phyloP scores from a whole-genome alignment of 2,113 vertebrate species.

The Actenoides lindsayi region DNA sequence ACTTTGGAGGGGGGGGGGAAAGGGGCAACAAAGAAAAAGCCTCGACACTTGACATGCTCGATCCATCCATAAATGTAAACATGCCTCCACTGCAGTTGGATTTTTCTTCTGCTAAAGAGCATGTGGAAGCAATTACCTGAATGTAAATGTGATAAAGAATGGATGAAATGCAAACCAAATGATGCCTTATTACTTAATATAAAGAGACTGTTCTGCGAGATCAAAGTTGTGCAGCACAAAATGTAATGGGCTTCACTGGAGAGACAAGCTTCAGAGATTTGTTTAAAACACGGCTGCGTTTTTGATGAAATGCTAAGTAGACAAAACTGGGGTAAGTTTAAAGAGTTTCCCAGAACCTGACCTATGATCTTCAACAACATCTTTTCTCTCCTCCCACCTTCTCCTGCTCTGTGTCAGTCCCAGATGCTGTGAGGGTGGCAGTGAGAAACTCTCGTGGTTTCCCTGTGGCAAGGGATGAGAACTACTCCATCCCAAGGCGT shows the following conservation, averaged over 20 bases:
- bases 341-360: conserved; percentile 6
- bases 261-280: conserved; percentile 15
- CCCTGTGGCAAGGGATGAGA: fast-evolving
- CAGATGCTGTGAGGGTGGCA: background rate
- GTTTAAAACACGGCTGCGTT: conserved; percentile 6
- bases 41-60: background rate
- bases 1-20: background rate
- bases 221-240: conserved; percentile 56
- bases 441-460: background rate
- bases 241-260: conserved; percentile 7
- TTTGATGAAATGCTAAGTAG: conserved; percentile 55
- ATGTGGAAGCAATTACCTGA: conserved; percentile 72
- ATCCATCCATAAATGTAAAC: conserved; percentile 52
- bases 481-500: fast-evolving
- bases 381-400: background rate
- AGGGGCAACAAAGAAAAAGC: background rate
- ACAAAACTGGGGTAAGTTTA: conserved; percentile 14
- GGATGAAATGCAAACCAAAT: conserved; percentile 67
- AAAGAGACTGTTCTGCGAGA: conserved; percentile 50
- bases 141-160: conserved; percentile 66
- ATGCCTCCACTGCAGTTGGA: conserved; percentile 16
- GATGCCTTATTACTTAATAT: conserved; percentile 69
- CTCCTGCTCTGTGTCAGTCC: background rate
- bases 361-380: background rate
- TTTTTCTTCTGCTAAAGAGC: conserved; percentile 51